Conservation (phyloP, 2,888 invertebrate species). For the Microctonus hyperodae region DNA sequence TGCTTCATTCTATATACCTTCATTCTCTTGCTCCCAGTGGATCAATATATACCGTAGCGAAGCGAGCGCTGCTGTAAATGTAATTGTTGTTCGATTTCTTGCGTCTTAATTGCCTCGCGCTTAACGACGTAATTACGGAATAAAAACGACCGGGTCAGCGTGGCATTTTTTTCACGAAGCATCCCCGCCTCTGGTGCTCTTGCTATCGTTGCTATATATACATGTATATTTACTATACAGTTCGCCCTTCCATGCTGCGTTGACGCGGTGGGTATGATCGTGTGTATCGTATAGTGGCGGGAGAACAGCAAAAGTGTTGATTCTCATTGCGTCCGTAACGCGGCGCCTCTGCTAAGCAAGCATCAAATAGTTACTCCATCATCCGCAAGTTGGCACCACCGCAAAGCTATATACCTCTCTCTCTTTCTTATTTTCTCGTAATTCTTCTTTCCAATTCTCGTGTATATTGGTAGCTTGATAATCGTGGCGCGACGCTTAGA, state of each 20-base stretch:
- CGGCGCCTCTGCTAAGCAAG: constrained; percentile 39
- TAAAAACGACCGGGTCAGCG: constrained; percentile 45
- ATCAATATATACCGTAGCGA: constrained; percentile 52
- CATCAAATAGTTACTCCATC: constrained; percentile 33
- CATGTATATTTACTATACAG: background rate
- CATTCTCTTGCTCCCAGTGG: constrained; percentile 40
- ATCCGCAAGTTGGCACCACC: constrained; percentile 60
- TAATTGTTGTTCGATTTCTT: constrained; percentile 61
- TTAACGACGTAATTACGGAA: constrained; percentile 61
- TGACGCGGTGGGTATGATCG: background rate
- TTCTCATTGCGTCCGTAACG: constrained; percentile 34
- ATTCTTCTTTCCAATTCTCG: background rate
- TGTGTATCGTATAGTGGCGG: constrained; percentile 22
- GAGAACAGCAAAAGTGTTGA: constrained; percentile 15
- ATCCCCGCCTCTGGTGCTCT: constrained; percentile 25
- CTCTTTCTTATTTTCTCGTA: constrained; percentile 18
- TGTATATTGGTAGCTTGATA: background rate
- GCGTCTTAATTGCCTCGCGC: constrained; percentile 58
- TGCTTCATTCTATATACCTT: constrained; percentile 20
- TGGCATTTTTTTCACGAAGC: constrained; percentile 34
- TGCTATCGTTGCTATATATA: background rate
- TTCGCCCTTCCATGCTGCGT: background rate
- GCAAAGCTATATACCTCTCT: constrained; percentile 49
- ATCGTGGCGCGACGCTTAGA: background rate
- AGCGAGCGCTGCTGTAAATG: constrained; percentile 50